Base-by-base conservation (phyloP, 2,888 invertebrate species). In the Spisula subtruncata region DNA sequence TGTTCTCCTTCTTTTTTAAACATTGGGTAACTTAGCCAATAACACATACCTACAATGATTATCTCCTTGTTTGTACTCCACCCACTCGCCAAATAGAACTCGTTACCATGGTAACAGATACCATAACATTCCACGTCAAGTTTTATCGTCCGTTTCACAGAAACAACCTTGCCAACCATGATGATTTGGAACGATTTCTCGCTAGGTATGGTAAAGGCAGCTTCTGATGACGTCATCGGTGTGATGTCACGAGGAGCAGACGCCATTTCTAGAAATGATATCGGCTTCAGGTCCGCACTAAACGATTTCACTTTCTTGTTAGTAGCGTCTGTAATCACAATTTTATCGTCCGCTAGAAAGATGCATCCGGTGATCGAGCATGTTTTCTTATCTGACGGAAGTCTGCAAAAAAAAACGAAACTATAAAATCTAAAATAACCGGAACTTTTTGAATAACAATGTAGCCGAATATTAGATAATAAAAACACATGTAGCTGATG, bases 161-260 rank as follows among this genome's bases (percentile, higher is more conserved):
- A 25, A 71, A 89, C 29, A 25, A 56, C 71, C 25, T 82, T 85
- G 4, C 83, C 85, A 51, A 89, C 56, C 5, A 46, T 35, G n/a
- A 89, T 81, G 16, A 89, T 29, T 32, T 85, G 81, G 5, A 89
- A 54, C 16, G 89, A 81, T 48, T 85, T 85, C 29, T 88, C 88
- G 54, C 85, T 88, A 16, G 88, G 88, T 35, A 88, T 51, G 25
- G 87, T 87, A 35, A 66, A 85, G 0, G 82, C 85, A 41, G 81
- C 41, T 32, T 89, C 89, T 25, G 81, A 60, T 32, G 66, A 25
- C 25, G 85, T 85, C 16, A 85, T 29, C 2, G 32, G 54, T 14
- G 89, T 56, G 35, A 89, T 85, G 85, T 89, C 89, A 85, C 89
- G 89, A 20, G 89, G 89, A 14, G 89, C 85, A 16, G 89, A 81